Conservation (phyloP, 2,888 invertebrate species). For the Tyria jacobaeae region DNA sequence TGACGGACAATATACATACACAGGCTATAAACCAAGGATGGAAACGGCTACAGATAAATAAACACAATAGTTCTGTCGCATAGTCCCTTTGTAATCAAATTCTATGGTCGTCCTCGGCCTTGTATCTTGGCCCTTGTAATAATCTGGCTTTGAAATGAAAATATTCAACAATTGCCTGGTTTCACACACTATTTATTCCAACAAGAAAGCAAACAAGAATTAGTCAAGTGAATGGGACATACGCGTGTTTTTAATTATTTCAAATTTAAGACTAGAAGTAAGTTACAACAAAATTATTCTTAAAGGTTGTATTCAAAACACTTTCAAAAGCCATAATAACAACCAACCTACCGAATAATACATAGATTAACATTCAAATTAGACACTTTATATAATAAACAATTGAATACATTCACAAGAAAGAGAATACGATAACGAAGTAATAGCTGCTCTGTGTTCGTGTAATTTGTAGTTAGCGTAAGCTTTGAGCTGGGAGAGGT, state of each 20-base stretch:
- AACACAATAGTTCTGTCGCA: too few relatives aligned
- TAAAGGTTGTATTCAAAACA: not conserved
- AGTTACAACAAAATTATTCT: not conserved
- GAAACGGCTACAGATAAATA: too few relatives aligned
- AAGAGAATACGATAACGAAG: constrained; percentile 22
- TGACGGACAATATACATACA: too few relatives aligned
- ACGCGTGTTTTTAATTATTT: not conserved
- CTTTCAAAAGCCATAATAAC: not conserved
- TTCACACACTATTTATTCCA: too few relatives aligned
- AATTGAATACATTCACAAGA: constrained; percentile 15
- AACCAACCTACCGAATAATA: constrained; percentile 6
- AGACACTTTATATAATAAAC: constrained; percentile 14
- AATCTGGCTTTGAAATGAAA: too few relatives aligned
- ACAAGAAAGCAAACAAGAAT: too few relatives aligned
- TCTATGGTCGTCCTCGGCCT: too few relatives aligned
- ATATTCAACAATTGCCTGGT: too few relatives aligned
- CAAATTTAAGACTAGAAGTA: not conserved
- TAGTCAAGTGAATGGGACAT: not conserved
- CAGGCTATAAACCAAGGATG: too few relatives aligned
- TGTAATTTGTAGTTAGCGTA: constrained; percentile 35
- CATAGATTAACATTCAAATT: constrained; percentile 18
- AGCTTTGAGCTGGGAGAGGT: constrained; percentile 15
- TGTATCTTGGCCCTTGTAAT: too few relatives aligned
- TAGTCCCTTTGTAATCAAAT: too few relatives aligned
- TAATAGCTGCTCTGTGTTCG: constrained; percentile 18